These are phyloP conservation scores for Argentina silus DNA, from an alignment of 2,797 vertebrate species.

Conservation along the genomic window DNA sequence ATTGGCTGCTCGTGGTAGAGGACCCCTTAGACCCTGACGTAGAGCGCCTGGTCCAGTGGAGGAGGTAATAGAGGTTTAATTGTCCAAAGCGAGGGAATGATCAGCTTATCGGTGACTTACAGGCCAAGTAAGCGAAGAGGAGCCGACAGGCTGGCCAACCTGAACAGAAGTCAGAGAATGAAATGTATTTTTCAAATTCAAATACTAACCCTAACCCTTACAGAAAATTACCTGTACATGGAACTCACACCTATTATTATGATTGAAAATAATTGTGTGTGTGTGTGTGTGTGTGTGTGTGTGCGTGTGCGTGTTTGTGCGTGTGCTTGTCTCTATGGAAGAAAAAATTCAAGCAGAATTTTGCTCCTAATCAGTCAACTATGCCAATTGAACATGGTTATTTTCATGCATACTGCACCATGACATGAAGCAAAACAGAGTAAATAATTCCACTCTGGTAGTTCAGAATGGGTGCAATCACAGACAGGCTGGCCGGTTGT, in stretches of 20 bases:
- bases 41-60: not conserved
- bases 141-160: not conserved
- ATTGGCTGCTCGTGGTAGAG: not conserved
- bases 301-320: not conserved
- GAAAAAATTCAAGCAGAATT: not conserved
- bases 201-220: too few relatives aligned
- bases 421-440: slow-evolving; percentile 32
- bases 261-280: not conserved
- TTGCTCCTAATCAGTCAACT: not conserved
- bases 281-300: not conserved
- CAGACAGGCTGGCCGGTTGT: not conserved
- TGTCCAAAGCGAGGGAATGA: not conserved
- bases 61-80: slow-evolving; percentile 22
- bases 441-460: slow-evolving; percentile 32
- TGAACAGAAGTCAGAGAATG: not conserved
- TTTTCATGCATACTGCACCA: slow-evolving; percentile 26
- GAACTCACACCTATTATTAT: not conserved
- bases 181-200: not conserved
- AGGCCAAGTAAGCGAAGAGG: slow-evolving; percentile 1
- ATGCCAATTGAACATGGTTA: not conserved
- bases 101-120: not conserved
- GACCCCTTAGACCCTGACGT: not conserved
- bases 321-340: not conserved
- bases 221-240: too few relatives aligned
- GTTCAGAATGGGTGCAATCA: slow-evolving; percentile 27